Percentiles rank a stretch among this genome's conserved stretches.
Conservation (phyloP, 2,113 vertebrate genomes). For the Pogona vitticeps region DNA sequence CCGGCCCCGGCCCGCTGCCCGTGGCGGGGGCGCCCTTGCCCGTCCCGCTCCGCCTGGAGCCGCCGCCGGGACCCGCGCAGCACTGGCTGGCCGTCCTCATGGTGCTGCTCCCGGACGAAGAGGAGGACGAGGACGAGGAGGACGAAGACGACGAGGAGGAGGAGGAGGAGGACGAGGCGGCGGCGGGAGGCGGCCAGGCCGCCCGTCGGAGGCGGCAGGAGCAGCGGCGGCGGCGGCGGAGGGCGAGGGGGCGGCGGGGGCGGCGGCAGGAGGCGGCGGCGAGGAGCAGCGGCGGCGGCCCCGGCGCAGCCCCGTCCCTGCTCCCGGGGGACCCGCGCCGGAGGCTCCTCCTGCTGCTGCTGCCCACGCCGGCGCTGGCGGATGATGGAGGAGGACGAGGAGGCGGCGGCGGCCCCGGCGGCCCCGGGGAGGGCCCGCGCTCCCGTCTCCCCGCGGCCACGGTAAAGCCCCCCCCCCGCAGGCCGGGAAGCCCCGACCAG, state of each 20-base stretch:
- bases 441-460: background rate
- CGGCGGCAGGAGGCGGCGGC: background rate
- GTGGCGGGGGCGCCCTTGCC: background rate
- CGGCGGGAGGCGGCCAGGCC: background rate
- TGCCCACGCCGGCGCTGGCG: background rate
- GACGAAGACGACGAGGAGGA: background rate
- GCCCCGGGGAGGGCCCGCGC: background rate
- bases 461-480: slow-evolving; percentile 19
- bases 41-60: slow-evolving; percentile 1
- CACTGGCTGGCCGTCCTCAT: slow-evolving; percentile 27
- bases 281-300: background rate
- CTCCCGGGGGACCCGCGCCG: slow-evolving; percentile 23
- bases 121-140: background rate
- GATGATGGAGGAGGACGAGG: background rate
- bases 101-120: slow-evolving; percentile 24
- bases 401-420: background rate
- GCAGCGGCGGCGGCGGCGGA: background rate
- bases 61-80: slow-evolving; percentile 1
- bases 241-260: background rate
- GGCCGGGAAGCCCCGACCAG: no score
- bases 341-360: slow-evolving; percentile 20
- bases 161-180: no score
- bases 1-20: background rate
- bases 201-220: background rate
- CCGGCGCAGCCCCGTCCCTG: background rate